Conservation (phyloP, 2,888 invertebrate genomes). For the Carpatolechia fugitivella region DNA sequence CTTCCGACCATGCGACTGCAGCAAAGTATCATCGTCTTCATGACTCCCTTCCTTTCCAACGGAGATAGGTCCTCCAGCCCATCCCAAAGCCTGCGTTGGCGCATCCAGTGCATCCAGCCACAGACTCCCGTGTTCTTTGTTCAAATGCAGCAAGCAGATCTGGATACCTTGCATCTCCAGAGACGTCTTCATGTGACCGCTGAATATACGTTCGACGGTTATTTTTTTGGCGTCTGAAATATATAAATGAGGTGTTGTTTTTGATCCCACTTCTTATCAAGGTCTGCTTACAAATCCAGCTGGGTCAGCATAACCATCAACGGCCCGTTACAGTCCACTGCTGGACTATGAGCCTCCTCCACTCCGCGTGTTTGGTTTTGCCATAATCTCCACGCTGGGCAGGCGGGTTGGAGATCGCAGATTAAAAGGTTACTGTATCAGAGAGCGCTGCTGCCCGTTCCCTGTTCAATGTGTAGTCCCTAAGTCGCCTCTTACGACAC, state of each 20-base stretch:
- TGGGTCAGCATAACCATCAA: too few species aligned
- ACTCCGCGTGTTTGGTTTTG: too few species aligned
- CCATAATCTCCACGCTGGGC: too few species aligned
- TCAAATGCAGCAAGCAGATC: conserved; percentile 82
- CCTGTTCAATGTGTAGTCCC: too few species aligned
- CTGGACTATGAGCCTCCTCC: too few species aligned
- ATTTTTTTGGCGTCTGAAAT: conserved; percentile 64
- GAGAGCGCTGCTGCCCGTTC: too few species aligned
- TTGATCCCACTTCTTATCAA: too few species aligned
- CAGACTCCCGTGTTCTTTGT: conserved; percentile 52
- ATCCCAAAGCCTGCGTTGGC: conserved; percentile 77
- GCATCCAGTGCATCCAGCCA: conserved; percentile 79
- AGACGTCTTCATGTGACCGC: conserved; percentile 84
- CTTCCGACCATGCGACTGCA: conserved; percentile 26
- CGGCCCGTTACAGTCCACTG: too few species aligned
- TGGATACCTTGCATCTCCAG: conserved; percentile 89
- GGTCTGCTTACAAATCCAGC: too few species aligned
- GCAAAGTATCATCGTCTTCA: conserved; percentile 49
- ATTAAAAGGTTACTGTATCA: too few species aligned
- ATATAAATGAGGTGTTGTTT: background rate
- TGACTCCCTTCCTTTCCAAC: conserved; percentile 34
- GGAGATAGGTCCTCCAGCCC: conserved; percentile 72
- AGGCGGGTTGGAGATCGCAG: too few species aligned
- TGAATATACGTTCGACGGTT: conserved; percentile 73
- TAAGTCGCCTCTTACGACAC: too few species aligned